Conservation (phyloP, 1,140 invertebrate genomes). For the Ostrea edulis region DNA sequence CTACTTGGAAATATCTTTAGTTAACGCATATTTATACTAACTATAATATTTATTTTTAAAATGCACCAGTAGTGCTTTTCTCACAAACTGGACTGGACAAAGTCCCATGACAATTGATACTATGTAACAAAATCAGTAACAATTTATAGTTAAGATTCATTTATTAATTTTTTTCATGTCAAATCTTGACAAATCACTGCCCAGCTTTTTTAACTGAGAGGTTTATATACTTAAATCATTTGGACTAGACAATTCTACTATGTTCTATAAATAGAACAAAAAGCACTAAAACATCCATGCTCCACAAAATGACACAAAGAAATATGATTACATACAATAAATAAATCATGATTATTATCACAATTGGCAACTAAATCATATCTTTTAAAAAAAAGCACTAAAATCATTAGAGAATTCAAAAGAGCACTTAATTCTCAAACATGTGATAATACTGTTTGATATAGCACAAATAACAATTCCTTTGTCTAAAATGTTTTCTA, state of each 20-base stretch:
- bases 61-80: too few species aligned
- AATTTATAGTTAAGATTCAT: not conserved
- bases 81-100: too few species aligned
- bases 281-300: constrained; percentile 41
- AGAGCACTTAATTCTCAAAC: constrained; percentile 12
- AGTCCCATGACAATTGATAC: too few species aligned
- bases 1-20: too few species aligned
- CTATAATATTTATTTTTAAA: too few species aligned
- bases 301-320: constrained; percentile 10
- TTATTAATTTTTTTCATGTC: constrained; percentile 4
- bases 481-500: not conserved
- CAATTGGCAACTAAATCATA: constrained; percentile 10
- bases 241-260: constrained; percentile 30
- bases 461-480: not conserved
- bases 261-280: constrained; percentile 44
- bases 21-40: too few species aligned
- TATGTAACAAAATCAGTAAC: too few species aligned
- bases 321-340: constrained; percentile 34
- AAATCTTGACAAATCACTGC: not conserved
- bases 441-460: constrained; percentile 27
- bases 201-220: not conserved
- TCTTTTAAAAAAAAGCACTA: not conserved
- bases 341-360: constrained; percentile 37
- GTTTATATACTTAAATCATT: constrained; percentile 9
- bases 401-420: not conserved